Conservation (phyloP, 1,140 invertebrate genomes). For the Trialeurodes vaporariorum region DNA sequence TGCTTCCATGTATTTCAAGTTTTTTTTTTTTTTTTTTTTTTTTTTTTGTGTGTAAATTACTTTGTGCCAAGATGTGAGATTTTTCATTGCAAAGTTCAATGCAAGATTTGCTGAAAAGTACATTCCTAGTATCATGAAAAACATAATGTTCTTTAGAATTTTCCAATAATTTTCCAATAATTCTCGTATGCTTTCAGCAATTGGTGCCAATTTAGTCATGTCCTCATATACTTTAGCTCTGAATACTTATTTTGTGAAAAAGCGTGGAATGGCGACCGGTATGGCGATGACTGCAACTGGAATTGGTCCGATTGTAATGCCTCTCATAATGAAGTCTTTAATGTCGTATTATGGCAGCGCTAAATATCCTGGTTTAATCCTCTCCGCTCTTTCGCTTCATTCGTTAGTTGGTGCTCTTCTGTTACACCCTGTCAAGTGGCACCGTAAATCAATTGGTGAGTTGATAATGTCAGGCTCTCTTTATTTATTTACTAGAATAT, state of each 20-base stretch:
- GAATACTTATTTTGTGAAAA: conserved; percentile 54
- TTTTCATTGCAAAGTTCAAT: no score
- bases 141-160: background rate
- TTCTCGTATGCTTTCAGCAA: conserved; percentile 39
- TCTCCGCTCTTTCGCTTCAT: conserved; percentile 48
- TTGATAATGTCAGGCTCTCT: background rate
- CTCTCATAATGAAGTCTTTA: conserved; percentile 38
- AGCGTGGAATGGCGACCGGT: conserved; percentile 52
- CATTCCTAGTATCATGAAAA: no score
- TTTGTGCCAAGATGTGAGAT: no score
- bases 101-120: no score
- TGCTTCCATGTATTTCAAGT: no score
- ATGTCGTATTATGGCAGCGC: conserved; percentile 43
- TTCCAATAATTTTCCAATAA: background rate
- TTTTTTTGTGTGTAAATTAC: no score
- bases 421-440: conserved; percentile 55
- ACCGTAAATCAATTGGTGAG: conserved; percentile 33
- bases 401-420: conserved; percentile 46
- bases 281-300: conserved; percentile 56
- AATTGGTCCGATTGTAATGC: conserved; percentile 59
- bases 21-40: no score
- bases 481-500: no score
- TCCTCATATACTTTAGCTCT: conserved; percentile 56
- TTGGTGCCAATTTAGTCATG: conserved; percentile 49
- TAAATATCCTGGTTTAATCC: conserved; percentile 45